Conservation (phyloP, 2,888 invertebrate genomes). For the Leptinotarsa juncta region DNA sequence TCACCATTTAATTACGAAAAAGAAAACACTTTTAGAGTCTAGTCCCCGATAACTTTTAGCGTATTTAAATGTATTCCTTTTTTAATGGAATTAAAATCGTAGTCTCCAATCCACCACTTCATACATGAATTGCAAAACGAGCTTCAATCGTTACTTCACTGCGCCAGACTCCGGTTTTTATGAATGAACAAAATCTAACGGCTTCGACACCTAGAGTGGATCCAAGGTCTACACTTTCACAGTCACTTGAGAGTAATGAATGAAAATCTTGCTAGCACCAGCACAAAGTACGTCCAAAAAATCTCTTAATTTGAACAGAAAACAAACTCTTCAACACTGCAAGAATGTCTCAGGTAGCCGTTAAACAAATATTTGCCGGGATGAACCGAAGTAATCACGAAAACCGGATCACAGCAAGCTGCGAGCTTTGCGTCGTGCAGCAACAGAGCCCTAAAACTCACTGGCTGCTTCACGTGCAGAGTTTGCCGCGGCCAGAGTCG, state of each 20-base stretch:
- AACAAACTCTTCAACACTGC: neutral
- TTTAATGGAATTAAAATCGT: slow-evolving; percentile 34
- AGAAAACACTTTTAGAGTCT: slow-evolving; percentile 38
- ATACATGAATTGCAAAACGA: slow-evolving; percentile 33
- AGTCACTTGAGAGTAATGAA: slow-evolving; percentile 28
- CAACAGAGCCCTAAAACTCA: slow-evolving; percentile 53
- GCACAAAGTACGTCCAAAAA: slow-evolving; percentile 8
- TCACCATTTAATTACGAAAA: slow-evolving; percentile 42
- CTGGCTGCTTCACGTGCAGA: slow-evolving; percentile 57
- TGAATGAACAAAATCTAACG: slow-evolving; percentile 36
- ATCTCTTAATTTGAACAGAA: neutral
- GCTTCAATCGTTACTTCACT: slow-evolving; percentile 20
- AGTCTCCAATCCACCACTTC: slow-evolving; percentile 25
- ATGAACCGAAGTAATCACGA: slow-evolving; percentile 8
- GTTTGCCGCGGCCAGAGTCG: slow-evolving; percentile 55
- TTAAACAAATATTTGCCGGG: neutral
- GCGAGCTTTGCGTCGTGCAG: slow-evolving; percentile 30
- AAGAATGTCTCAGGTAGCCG: slow-evolving; percentile 11
- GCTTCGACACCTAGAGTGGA: slow-evolving; percentile 27
- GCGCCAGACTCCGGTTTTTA: slow-evolving; percentile 29
- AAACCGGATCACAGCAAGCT: slow-evolving; percentile 13
- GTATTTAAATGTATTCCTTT: slow-evolving; percentile 36
- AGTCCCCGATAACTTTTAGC: slow-evolving; percentile 28
- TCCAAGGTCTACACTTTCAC: slow-evolving; percentile 37
- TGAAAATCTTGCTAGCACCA: slow-evolving; percentile 18